Base-by-base conservation (phyloP, 2,888 invertebrate species). In the Dione juno region DNA sequence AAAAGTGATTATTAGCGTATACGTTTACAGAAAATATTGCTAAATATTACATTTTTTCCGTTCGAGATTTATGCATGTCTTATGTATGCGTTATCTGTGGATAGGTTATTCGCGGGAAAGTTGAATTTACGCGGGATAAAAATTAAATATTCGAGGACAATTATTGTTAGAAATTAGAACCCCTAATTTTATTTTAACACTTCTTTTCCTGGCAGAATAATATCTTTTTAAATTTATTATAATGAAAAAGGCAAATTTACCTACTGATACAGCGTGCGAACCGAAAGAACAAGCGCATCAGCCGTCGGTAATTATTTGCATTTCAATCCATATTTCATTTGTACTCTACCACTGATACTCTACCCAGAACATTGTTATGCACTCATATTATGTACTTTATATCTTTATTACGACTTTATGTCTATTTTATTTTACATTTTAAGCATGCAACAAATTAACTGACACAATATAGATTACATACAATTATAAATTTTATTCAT, bases 241-340 rank as follows among this genome's bases (percentile, higher is more conserved):
- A 57, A 72, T 72, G 70, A 58, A 84, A 71, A 81, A 81, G 61
- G 86, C 78, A 21, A 81, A 84, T 77, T 81, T 90, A 78, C 88
- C 92, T 3, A 77, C 74, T 28, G 85, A 84, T 80, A 85, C 78
- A 16, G 91, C 92, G 50, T 77, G 77, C 58, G 88, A 89, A 78
- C 90, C 92, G 7, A 66, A 77, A 63, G 90, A 92, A 83, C 84
- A 81, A 77, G 92, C 91, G 58, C 78, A 72, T 64, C 88, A 88
- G 74, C 86, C 86, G 45, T 63, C 72, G 77, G 87, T 88, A 82
- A 67, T 71, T 70, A 63, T 43, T 35, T 53, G 2, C 13, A 14
- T 53, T 59, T 41, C 9, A 21, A 21, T 41, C 19, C 8, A 19
- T 19, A 35, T 14, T 53, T 53, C n/a, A 54, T 35, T 3, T 50